A percentile compares a stretch with the other conserved stretches of the same genome.
Evolutionary conservation across 2,797 vertebrate species (phyloP).

Genomic region (Urocyon cinereoargenteus): DNA sequence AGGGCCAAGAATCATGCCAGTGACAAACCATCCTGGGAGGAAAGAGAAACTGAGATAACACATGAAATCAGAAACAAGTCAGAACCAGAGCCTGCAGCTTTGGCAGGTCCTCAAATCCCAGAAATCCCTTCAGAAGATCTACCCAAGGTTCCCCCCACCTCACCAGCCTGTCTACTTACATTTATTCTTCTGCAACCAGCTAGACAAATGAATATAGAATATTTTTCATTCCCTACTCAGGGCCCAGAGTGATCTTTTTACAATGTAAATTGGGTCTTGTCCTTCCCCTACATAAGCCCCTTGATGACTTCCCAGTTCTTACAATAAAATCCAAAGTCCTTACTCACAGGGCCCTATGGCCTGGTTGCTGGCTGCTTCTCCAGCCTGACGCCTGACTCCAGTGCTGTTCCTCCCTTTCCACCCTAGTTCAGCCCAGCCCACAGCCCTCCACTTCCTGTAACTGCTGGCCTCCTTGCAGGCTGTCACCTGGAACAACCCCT

Average conservation of each 20-base stretch:
- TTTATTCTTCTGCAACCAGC: background rate
- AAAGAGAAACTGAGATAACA: background rate
- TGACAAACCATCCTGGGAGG: background rate
- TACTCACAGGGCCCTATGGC: too few species aligned
- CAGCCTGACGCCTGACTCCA: fast-evolving
- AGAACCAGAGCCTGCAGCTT: background rate
- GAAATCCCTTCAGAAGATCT: background rate
- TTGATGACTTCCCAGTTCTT: background rate
- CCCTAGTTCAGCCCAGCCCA: fast-evolving
- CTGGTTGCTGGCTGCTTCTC: background rate
- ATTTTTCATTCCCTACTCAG: background rate
- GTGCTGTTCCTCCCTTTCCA: background rate
- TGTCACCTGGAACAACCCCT: background rate
- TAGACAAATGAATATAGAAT: background rate
- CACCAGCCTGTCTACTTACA: background rate
- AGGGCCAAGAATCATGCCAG: background rate
- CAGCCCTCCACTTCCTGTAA: background rate
- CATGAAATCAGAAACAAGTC: background rate
- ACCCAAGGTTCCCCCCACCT: background rate
- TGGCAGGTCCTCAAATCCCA: background rate
- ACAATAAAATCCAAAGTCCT: conserved; percentile 10
- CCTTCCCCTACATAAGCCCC: background rate
- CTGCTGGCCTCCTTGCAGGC: background rate
- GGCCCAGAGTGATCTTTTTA: background rate
- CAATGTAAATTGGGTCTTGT: background rate